Evolutionary conservation across 2,888 invertebrate species (phyloP).

Genomic region (Drosophila histrio): DNA sequence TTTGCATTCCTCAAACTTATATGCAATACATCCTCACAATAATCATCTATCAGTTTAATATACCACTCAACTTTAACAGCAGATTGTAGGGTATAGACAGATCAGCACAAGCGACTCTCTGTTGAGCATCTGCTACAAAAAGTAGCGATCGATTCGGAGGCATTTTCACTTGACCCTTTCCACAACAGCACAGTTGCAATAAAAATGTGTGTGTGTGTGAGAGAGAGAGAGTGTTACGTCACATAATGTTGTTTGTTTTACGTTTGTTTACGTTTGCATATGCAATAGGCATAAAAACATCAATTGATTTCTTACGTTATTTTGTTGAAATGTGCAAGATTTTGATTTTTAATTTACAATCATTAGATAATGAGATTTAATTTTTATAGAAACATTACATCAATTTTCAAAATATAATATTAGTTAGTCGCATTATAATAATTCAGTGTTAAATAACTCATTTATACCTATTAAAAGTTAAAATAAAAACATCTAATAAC

Average conservation of each 20-base stretch:
- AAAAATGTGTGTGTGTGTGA: background rate
- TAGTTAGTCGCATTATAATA: no score
- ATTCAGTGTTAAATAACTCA: no score
- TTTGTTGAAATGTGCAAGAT: constrained; percentile 7
- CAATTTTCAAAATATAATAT: no score
- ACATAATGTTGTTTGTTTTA: constrained; percentile 11
- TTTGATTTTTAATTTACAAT: no score
- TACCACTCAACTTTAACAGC: background rate
- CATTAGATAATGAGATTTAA: no score
- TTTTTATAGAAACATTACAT: no score
- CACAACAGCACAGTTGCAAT: constrained; percentile 20
- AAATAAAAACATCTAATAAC: no score
- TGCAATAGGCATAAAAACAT: constrained; percentile 1
- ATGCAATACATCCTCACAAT: background rate
- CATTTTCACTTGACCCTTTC: constrained; percentile 19
- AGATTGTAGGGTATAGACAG: background rate
- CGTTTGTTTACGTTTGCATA: constrained; percentile 33
- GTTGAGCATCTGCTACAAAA: constrained; percentile 16
- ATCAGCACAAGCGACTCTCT: background rate
- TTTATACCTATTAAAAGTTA: no score
- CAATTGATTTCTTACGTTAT: background rate
- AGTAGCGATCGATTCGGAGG: constrained; percentile 16
- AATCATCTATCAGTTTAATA: background rate
- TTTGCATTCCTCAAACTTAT: no score
- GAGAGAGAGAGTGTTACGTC: constrained; percentile 18